Base-by-base conservation (phyloP, 2,888 invertebrate genomes). In the Gordius sp. region DNA sequence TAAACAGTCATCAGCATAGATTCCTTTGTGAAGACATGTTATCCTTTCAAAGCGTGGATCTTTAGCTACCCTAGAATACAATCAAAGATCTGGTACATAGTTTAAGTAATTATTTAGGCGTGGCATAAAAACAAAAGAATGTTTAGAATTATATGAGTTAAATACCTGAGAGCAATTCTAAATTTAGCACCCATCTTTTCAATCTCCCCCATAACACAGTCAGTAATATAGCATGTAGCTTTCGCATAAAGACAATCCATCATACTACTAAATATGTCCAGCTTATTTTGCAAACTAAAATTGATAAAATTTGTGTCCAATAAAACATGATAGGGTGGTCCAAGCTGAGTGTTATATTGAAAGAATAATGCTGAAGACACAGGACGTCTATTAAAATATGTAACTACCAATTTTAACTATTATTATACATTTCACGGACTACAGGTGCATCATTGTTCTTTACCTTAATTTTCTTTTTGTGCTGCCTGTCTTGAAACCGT, bases 161-260 rank as follows among this genome's bases (percentile, higher is more conserved):
- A 60, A 59, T 63, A 71, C 71, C 81, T 79, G 62, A 93, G 71
- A 0, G 97, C 97, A 55, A 99, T 78, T 68, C 84, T 79, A 69
- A 86, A 97, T 67, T 87, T 89, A 60, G 79, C 77, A 1, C 97
- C 93, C 47, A 97, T 75, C 69, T 97, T 97, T 66, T 99, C 97
- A 65, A 99, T 74, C 69, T 99, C 97, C 16, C 80, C 97, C 65
- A 91, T 74, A 0, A 99, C 93, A 73, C 97, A 99, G 67, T 97
- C 97, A 0, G 93, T 89, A 59, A 97, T 79, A 65, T 97, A 97
- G 0, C 93, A 93, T 64, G 85, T 82, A 68, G 87, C 89, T 76
- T 97, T 97, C 0, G 93, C 97, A 70, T 89, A 91, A 2, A 99
- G 73, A 68, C 93, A 97, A 65, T 97, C 89, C 91, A 93, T 93